phyloP scores from a whole-genome alignment of 2,797 vertebrate genomes.

The Sebastes steindachneri region DNA sequence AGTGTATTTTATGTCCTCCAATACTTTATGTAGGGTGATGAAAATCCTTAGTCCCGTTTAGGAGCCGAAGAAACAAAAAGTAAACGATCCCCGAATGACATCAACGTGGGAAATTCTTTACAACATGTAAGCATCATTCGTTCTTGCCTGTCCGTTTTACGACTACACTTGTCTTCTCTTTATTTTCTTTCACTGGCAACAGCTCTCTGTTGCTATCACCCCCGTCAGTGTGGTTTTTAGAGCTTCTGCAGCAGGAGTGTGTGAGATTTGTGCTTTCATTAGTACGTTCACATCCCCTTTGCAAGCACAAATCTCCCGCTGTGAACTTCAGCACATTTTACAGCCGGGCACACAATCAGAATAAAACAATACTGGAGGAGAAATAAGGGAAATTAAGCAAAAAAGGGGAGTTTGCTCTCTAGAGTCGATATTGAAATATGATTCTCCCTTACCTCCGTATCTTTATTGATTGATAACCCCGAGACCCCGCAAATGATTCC shows the following conservation, averaged over 20 bases:
- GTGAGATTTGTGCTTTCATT: conserved; percentile 58
- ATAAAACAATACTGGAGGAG: conserved; percentile 3
- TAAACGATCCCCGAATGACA: conserved; percentile 7
- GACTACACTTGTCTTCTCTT: background rate
- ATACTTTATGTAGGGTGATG: background rate
- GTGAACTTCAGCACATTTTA: conserved; percentile 34
- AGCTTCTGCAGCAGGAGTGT: conserved; percentile 14
- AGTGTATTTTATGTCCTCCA: background rate
- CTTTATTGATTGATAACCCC: conserved; percentile 25
- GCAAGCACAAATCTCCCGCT: conserved; percentile 16
- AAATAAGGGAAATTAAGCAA: background rate
- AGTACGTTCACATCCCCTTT: conserved; percentile 16
- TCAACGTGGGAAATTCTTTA: conserved; percentile 1
- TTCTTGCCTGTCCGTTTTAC: conserved; percentile 12
- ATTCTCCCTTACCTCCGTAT: background rate
- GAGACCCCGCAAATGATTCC: conserved; percentile 47
- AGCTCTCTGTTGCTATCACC: conserved; percentile 1
- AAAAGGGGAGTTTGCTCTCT: background rate
- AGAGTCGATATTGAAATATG: background rate
- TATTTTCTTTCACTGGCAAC: conserved; percentile 1
- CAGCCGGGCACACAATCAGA: conserved; percentile 4
- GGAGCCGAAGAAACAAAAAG: background rate
- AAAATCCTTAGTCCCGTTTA: background rate
- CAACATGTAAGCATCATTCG: background rate
- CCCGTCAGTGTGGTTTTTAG: conserved; percentile 32